Evolutionary conservation across 2,888 invertebrate genomes (phyloP).

Genomic region (Herminia tarsipennalis): DNA sequence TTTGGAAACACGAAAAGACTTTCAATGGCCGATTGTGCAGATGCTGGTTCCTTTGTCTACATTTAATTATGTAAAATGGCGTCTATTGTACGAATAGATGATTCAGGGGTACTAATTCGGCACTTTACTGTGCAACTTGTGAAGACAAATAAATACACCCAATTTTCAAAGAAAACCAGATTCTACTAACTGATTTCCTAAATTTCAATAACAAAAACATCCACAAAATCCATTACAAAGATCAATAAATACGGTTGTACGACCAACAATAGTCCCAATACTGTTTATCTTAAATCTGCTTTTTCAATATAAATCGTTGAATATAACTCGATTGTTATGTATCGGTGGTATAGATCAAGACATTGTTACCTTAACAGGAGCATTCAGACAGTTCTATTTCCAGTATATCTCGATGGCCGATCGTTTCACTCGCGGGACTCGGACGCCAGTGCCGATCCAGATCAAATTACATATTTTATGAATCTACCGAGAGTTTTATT

Average conservation of each 20-base stretch:
- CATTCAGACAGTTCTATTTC: slow-evolving; percentile 43
- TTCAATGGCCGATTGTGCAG: neutral
- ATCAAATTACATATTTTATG: slow-evolving; percentile 70
- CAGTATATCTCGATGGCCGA: slow-evolving; percentile 37
- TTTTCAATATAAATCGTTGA: slow-evolving; percentile 16
- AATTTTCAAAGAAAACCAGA: no score
- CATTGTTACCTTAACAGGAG: slow-evolving; percentile 30
- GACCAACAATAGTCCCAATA: neutral
- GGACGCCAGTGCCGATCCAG: slow-evolving; percentile 50
- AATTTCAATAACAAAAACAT: neutral
- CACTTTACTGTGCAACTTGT: neutral
- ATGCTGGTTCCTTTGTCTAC: neutral
- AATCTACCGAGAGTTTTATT: slow-evolving; percentile 53
- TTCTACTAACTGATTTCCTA: no score
- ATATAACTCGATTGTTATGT: slow-evolving; percentile 16
- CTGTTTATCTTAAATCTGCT: neutral
- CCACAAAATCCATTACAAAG: neutral
- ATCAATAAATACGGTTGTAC: neutral
- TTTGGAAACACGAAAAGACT: neutral
- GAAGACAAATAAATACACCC: neutral
- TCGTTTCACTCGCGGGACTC: slow-evolving; percentile 43
- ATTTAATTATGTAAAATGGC: slow-evolving; percentile 2
- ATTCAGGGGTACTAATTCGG: neutral
- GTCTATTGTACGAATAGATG: neutral
- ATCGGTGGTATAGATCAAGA: slow-evolving; percentile 27